Evolutionary conservation across 2,888 invertebrate species (phyloP).

Genomic region (Andrena hattorfiana): DNA sequence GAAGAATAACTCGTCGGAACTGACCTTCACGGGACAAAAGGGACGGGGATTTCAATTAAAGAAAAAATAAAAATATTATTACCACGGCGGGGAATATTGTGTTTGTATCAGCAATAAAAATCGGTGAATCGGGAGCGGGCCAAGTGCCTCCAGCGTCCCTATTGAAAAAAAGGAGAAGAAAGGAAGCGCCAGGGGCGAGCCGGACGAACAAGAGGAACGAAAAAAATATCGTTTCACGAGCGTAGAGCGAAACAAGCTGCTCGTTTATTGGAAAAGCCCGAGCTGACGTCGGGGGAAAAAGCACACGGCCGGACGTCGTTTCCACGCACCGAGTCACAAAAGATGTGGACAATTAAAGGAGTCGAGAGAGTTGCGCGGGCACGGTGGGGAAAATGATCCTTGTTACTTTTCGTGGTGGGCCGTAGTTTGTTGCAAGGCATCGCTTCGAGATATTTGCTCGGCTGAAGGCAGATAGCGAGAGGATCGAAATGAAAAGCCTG

Average conservation of each 20-base stretch:
- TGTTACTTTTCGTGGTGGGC: neutral
- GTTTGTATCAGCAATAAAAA: conserved; percentile 35
- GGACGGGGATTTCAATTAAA: conserved; percentile 21
- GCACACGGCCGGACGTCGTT: conserved; percentile 8
- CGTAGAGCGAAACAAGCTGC: conserved; percentile 45
- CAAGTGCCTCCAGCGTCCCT: conserved; percentile 10
- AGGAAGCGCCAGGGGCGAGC: neutral
- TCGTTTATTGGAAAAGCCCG: conserved; percentile 50
- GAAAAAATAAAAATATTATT: conserved; percentile 32
- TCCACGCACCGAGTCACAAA: conserved; percentile 36
- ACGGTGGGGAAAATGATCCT: neutral
- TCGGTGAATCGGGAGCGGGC: conserved; percentile 15
- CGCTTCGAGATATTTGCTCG: too few species aligned
- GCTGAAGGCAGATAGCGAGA: too few species aligned
- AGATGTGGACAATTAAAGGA: conserved; percentile 36
- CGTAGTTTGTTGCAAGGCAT: too few species aligned
- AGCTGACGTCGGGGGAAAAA: conserved; percentile 15
- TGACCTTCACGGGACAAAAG: neutral
- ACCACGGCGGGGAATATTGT: conserved; percentile 6
- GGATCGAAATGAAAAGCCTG: neutral
- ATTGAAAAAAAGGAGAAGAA: conserved; percentile 4
- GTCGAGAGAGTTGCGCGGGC: neutral
- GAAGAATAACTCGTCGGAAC: neutral
- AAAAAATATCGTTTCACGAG: conserved; percentile 39
- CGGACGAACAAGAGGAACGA: neutral